phyloP scores from a whole-genome alignment of 2,888 invertebrate species.

The Scotopteryx bipunctaria region DNA sequence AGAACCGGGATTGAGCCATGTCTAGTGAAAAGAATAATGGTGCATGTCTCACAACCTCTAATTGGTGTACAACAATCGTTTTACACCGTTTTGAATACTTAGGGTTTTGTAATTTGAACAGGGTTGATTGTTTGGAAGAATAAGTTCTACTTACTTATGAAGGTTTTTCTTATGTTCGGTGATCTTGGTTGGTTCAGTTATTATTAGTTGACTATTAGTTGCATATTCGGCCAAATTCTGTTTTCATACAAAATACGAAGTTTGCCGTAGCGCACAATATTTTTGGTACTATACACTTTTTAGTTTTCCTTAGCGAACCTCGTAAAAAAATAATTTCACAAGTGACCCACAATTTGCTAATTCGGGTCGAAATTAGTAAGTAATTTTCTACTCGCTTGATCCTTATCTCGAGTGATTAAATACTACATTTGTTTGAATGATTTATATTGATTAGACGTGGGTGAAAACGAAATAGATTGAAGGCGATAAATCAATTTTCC shows the following conservation, averaged over 20 bases:
- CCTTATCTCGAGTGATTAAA: not conserved
- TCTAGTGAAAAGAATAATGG: constrained; percentile 52
- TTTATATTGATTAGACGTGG: not conserved
- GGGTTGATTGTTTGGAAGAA: not conserved
- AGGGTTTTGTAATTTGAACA: constrained; percentile 26
- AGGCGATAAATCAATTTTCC: constrained; percentile 24
- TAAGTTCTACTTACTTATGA: not conserved
- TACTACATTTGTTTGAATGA: not conserved
- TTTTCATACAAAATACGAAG: too few relatives aligned
- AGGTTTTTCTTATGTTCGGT: too few relatives aligned
- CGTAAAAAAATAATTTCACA: constrained; percentile 7
- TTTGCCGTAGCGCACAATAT: too few relatives aligned
- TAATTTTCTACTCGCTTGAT: too few relatives aligned
- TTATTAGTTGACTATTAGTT: too few relatives aligned
- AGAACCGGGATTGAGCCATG: constrained; percentile 46
- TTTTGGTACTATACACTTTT: too few relatives aligned
- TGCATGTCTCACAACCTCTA: constrained; percentile 51
- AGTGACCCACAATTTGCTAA: not conserved
- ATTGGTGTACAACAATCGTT: constrained; percentile 55
- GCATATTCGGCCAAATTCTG: too few relatives aligned
- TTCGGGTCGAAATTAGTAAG: too few relatives aligned
- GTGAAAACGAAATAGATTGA: not conserved
- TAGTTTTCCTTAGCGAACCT: too few relatives aligned
- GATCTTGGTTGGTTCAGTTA: too few relatives aligned
- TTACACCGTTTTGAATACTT: constrained; percentile 53